Evolutionary conservation across 2,888 invertebrate genomes (phyloP).

Genomic region (Lasius platythorax): DNA sequence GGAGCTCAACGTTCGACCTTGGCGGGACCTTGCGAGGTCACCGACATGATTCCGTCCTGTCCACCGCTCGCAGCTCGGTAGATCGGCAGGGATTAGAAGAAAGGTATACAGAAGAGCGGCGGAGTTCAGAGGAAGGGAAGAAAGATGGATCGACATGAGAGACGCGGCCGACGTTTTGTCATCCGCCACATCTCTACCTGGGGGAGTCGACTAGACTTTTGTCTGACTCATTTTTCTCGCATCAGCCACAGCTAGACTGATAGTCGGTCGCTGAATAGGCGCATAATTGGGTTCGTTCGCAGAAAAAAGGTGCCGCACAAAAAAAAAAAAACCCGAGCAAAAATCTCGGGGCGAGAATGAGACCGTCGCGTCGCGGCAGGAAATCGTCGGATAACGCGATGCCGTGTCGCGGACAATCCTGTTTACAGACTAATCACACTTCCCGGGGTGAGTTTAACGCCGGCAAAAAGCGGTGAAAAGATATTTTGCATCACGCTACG

Average conservation of each 20-base stretch:
- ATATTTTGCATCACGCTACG: conserved; percentile 79
- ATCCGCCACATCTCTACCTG: conserved; percentile 47
- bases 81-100: conserved; percentile 69
- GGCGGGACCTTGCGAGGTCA: conserved; percentile 85
- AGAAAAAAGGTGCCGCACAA: conserved; percentile 34
- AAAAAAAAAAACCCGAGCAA: conserved; percentile 18
- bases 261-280: conserved; percentile 39
- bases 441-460: conserved; percentile 76
- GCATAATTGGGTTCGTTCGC: conserved; percentile 38
- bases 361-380: conserved; percentile 20
- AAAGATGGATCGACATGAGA: conserved; percentile 43
- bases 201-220: conserved; percentile 54
- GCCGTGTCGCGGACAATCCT: conserved; percentile 78
- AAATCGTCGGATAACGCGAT: conserved; percentile 30
- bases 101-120: conserved; percentile 43
- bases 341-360: background rate
- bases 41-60: conserved; percentile 83
- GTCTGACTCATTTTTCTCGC: conserved; percentile 46
- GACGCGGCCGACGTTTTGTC: conserved; percentile 65
- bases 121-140: conserved; percentile 20
- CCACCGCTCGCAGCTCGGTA: conserved; percentile 61
- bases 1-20: conserved; percentile 85
- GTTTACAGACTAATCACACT: conserved; percentile 80
- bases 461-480: conserved; percentile 64
- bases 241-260: conserved; percentile 31